Conservation (phyloP, 2,113 vertebrate genomes). For the Conger conger region DNA sequence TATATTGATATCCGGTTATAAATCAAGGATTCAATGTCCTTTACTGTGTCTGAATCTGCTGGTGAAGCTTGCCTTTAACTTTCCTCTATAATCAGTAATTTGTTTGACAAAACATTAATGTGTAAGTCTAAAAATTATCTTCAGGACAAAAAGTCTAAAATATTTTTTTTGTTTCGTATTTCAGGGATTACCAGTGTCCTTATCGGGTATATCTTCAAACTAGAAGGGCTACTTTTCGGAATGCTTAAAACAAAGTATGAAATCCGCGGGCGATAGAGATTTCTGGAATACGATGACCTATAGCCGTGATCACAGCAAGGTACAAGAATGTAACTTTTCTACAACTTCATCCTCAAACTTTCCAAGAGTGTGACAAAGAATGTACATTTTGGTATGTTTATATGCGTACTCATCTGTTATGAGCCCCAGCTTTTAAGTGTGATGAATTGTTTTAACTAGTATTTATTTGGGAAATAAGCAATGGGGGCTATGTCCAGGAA, state of each 20-base stretch:
- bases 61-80: background rate
- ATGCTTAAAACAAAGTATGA: background rate
- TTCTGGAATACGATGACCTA: background rate
- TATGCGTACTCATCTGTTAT: background rate
- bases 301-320: background rate
- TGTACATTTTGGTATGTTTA: background rate
- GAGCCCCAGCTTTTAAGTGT: background rate
- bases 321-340: background rate
- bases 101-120: background rate
- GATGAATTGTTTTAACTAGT: background rate
- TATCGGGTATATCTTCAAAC: slow-evolving; percentile 10
- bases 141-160: background rate
- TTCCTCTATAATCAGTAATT: background rate
- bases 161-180: background rate
- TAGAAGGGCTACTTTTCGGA: background rate
- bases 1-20: background rate
- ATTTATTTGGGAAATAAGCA: background rate
- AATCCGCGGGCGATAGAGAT: background rate
- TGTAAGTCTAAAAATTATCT: background rate
- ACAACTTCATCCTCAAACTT: background rate
- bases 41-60: background rate
- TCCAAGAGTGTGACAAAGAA: background rate
- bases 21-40: background rate
- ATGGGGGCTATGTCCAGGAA: background rate
- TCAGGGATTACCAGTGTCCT: slow-evolving; percentile 20